Conservation (phyloP, 2,888 invertebrate species). For the Homarus gammarus region DNA sequence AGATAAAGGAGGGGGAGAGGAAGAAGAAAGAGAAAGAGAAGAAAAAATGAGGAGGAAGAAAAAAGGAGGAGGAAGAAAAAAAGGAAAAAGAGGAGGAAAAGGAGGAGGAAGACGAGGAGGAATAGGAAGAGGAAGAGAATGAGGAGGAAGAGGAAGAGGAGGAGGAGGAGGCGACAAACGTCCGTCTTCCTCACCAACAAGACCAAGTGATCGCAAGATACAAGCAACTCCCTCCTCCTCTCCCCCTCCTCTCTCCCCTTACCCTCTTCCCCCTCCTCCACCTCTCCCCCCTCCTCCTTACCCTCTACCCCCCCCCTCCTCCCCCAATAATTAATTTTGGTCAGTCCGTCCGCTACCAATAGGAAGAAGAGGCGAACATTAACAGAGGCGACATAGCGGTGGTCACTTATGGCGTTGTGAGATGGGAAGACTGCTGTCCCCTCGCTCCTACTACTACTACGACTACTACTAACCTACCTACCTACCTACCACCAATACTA, state of each 20-base stretch:
- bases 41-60: neutral
- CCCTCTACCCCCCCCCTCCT: neutral
- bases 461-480: too few species aligned
- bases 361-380: slow-evolving; percentile 20
- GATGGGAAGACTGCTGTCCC: too few species aligned
- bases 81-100: too few species aligned
- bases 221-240: too few species aligned
- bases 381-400: neutral
- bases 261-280: neutral
- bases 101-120: too few species aligned
- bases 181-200: neutral
- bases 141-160: neutral
- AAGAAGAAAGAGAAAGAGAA: neutral
- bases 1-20: neutral
- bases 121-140: neutral
- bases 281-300: neutral
- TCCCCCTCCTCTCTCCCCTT: neutral
- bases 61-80: neutral
- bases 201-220: too few species aligned
- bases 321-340: slow-evolving; percentile 33
- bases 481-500: too few species aligned
- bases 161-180: neutral
- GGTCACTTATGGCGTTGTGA: neutral
- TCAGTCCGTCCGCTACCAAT: slow-evolving; percentile 34
- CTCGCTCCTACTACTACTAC: too few species aligned